Conservation (phyloP, 2,113 vertebrate species). For the Siphamia tubifer region DNA sequence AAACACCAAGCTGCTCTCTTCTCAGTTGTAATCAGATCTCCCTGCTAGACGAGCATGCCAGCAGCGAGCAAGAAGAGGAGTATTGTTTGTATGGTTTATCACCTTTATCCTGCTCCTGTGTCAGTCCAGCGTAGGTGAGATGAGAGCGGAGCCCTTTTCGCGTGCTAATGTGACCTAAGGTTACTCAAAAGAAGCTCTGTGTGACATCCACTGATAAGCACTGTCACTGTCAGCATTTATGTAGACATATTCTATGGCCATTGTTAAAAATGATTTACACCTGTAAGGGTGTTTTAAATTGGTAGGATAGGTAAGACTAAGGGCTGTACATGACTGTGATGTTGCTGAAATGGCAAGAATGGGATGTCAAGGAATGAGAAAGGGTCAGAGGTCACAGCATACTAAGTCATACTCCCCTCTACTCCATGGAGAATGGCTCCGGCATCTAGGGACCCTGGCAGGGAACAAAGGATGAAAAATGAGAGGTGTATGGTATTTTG, state of each 20-base stretch:
- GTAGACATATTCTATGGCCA: neutral
- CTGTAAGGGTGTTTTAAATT: neutral
- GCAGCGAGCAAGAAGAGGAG: constrained; percentile 57
- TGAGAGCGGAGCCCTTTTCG: constrained; percentile 35
- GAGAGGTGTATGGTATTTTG: constrained; percentile 72
- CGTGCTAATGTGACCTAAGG: constrained; percentile 51
- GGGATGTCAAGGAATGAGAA: constrained; percentile 29
- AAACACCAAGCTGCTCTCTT: constrained; percentile 68
- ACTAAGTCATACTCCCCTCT: constrained; percentile 45
- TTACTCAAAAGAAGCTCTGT: constrained; percentile 52
- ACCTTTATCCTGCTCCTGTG: constrained; percentile 61
- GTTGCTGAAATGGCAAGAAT: neutral
- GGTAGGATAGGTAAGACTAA: neutral
- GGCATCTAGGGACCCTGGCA: constrained; percentile 38
- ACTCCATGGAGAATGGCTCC: constrained; percentile 55
- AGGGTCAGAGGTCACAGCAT: constrained; percentile 58
- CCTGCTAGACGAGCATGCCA: constrained; percentile 54
- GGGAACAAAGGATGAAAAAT: constrained; percentile 68
- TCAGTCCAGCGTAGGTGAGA: constrained; percentile 50
- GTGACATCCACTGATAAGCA: constrained; percentile 29
- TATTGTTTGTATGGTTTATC: constrained; percentile 74
- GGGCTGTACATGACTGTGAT: neutral
- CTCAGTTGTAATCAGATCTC: constrained; percentile 75
- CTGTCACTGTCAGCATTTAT: constrained; percentile 18
- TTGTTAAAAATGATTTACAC: neutral